A percentile compares a stretch with the other conserved stretches of the same genome.
Conservation (phyloP, 2,797 vertebrate species). For the Menidia menidia region DNA sequence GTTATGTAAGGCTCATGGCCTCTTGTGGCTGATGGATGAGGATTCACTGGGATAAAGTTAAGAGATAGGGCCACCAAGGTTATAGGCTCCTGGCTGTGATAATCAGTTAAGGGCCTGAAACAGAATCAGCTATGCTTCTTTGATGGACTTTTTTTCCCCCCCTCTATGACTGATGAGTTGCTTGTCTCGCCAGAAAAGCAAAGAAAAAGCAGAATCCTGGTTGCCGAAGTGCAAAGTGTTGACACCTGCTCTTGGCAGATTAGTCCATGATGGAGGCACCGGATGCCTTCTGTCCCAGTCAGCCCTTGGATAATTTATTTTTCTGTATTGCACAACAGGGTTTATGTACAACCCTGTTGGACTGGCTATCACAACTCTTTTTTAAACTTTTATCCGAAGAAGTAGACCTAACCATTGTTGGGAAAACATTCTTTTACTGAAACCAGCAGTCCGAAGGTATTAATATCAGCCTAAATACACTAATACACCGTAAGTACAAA, state of each 20-base stretch:
- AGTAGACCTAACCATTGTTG: too few relatives aligned
- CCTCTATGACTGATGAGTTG: constrained; percentile 57
- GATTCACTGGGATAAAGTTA: constrained; percentile 47
- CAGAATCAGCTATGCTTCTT: constrained; percentile 45
- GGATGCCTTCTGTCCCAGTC: constrained; percentile 4
- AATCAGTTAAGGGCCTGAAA: constrained; percentile 58
- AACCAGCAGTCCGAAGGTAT: too few relatives aligned
- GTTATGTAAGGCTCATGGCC: constrained; percentile 25
- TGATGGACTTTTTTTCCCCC: constrained; percentile 37
- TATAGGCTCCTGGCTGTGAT: constrained; percentile 45
- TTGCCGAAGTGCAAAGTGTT: constrained; percentile 36
- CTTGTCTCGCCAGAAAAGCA: constrained; percentile 14
- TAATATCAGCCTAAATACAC: too few relatives aligned
- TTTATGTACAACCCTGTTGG: too few relatives aligned
- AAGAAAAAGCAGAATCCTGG: constrained; percentile 13
- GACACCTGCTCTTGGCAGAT: constrained; percentile 23
- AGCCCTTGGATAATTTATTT: background rate
- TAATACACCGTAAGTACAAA: too few relatives aligned
- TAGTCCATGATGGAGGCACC: constrained; percentile 1
- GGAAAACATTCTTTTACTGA: too few relatives aligned
- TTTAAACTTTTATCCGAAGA: background rate
- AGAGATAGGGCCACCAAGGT: constrained; percentile 41
- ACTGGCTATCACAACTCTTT: too few relatives aligned
- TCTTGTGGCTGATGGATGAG: constrained; percentile 55
- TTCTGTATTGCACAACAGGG: too few relatives aligned